Evolutionary conservation across 35 echinoderm and acorn worm species (phyloP).

Genomic region (Stichopus chloronotus): DNA sequence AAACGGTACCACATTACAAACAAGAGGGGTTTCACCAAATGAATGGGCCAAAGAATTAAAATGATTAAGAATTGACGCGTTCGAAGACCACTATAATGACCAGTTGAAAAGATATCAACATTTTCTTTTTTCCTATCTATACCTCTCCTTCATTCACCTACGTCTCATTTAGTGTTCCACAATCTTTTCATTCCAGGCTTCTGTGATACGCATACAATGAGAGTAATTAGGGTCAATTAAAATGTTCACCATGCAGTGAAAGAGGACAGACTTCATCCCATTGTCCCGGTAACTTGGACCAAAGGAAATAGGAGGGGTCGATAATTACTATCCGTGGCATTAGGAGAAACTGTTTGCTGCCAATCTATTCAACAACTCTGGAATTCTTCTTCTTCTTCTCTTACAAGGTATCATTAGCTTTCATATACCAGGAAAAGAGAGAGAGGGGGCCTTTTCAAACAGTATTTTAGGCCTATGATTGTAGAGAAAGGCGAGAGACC

Average conservation of each 20-base stretch:
- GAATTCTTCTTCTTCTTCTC: neutral
- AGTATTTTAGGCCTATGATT: neutral
- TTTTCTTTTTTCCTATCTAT: neutral
- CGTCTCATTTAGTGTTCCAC: neutral
- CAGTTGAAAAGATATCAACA: conserved; percentile 10
- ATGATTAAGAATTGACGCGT: conserved; percentile 14
- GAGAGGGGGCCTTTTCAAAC: neutral
- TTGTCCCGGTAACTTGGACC: conserved; percentile 19
- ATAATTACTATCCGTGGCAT: conserved; percentile 69
- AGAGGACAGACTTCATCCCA: conserved; percentile 28
- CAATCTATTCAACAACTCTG: conserved; percentile 23
- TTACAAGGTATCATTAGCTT: conserved; percentile 22
- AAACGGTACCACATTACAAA: neutral
- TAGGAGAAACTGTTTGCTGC: conserved; percentile 59
- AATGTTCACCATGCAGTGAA: conserved; percentile 69
- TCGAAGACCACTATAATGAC: neutral
- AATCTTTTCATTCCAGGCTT: neutral
- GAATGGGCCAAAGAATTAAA: neutral
- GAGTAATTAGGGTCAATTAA: conserved; percentile 91
- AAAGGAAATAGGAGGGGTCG: conserved; percentile 66
- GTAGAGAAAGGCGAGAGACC: neutral
- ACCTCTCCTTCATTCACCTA: neutral
- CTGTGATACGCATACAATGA: conserved; percentile 48
- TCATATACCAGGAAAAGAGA: conserved; percentile 20
- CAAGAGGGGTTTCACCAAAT: neutral